Evolutionary conservation across 2,888 invertebrate species (phyloP), one percentile per base, ranked within the genome.

Genomic region (Andrena flavipes): DNA sequence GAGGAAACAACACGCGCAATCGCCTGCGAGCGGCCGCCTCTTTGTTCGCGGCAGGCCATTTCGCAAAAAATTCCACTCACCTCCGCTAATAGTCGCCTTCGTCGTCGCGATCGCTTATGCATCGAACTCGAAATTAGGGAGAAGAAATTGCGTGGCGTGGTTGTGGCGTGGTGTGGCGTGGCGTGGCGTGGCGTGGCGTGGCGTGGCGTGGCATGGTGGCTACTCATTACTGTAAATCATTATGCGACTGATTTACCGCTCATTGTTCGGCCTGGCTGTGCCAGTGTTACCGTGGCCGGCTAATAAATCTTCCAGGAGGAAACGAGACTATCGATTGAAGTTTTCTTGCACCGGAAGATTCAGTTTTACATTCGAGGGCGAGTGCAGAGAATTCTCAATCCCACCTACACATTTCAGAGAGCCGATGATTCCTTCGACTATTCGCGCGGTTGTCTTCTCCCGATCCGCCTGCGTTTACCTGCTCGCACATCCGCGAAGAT

Each of bases 181-280:
- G 13, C 1, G 42, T 42, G 42, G 42, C 1, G 42, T 42, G 13
- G 23, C 54, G 60, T 35, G 13, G 13, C 0, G 13, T 13, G 42
- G 4, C 1, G 42, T 42, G 13, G 16, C 63, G 20, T 8, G 10
- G 54, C 56, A 26, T 10, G 64, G 69, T 60, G 70, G 67, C 68
- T 72, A 49, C 91, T 92, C 92, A 92, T 93, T 91, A 92, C 89
- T 86, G 87, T 93, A 93, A 93, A 93, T 93, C 93, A 93, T 92
- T 91, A 82, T 84, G 84, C 85, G 87, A 80, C 76, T 90, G 90
- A 92, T 90, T 93, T 93, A 93, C 87, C 86, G 91, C 90, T 87
- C 89, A 90, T 92, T 92, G 91, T 92, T 91, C 88, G 79, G 81
- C 77, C 84, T 67, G 80, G 75, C 72, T 59, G 51, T 82, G 80